A percentile compares a stretch with the other conserved stretches of the same genome.
Evolutionary conservation across 2,888 invertebrate species (phyloP).

Genomic region (Caenorhabditis angaria): DNA sequence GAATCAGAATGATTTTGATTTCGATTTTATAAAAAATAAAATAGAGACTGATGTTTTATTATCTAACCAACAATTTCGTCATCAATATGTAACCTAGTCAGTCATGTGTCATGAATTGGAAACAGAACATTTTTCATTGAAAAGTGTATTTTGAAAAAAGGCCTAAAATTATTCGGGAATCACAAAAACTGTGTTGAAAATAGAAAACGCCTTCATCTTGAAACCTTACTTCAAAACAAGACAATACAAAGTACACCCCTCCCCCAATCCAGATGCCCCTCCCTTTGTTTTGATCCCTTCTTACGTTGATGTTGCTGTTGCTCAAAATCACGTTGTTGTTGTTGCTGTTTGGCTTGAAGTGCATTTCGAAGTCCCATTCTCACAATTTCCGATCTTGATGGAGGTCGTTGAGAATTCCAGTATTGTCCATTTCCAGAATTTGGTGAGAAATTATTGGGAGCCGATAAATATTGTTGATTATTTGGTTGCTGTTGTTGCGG

Average conservation of each 20-base stretch:
- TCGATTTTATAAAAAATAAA: not conserved
- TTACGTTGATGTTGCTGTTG: constrained; percentile 15
- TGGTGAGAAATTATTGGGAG: not conserved
- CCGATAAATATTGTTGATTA: constrained; percentile 2
- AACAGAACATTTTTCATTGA: too few relatives aligned
- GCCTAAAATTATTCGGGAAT: too few relatives aligned
- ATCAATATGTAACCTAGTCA: too few relatives aligned
- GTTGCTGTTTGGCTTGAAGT: constrained; percentile 36
- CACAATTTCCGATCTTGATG: constrained; percentile 27
- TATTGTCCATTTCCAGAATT: not conserved
- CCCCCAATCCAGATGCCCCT: not conserved
- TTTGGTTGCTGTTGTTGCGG: not conserved
- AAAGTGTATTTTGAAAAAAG: too few relatives aligned
- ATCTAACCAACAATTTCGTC: too few relatives aligned
- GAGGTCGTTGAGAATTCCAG: not conserved
- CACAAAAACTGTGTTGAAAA: too few relatives aligned
- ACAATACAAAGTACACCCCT: not conserved
- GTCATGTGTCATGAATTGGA: too few relatives aligned
- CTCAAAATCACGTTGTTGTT: constrained; percentile 22
- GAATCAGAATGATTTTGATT: not conserved
- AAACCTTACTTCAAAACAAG: too few relatives aligned
- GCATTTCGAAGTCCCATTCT: constrained; percentile 39
- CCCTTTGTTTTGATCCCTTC: not conserved
- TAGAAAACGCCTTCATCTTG: too few relatives aligned
- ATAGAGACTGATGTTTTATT: too few relatives aligned